Conservation (phyloP, 92 coral and sea anemone genomes). For the Siderastrea siderea region DNA sequence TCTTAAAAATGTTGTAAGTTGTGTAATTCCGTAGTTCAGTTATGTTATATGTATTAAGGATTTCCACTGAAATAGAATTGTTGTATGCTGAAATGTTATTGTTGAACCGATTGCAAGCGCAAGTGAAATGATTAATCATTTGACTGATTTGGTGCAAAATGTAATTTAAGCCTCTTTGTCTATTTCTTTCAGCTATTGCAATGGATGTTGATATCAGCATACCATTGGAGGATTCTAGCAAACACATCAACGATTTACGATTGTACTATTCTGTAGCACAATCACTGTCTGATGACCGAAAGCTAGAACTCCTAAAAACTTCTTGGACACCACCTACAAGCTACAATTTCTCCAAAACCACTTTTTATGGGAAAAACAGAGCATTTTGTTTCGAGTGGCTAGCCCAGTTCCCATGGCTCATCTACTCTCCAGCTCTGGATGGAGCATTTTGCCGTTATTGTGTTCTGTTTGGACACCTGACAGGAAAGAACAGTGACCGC, state of each 20-base stretch:
- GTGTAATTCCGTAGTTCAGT: conserved; percentile 46
- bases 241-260: conserved; percentile 57
- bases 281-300: conserved; percentile 52
- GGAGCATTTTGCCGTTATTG: conserved; percentile 62
- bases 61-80: conserved; percentile 56
- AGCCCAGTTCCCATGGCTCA: conserved; percentile 52
- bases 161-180: conserved; percentile 61
- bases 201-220: conserved; percentile 62
- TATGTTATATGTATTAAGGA: conserved; percentile 46
- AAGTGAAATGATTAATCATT: conserved; percentile 49
- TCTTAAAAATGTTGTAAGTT: conserved; percentile 52
- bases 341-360: conserved; percentile 60
- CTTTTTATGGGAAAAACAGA: conserved; percentile 52
- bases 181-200: conserved; percentile 64
- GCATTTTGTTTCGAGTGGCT: conserved; percentile 59
- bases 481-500: conserved; percentile 51
- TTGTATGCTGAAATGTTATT: conserved; percentile 41
- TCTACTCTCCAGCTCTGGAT: conserved; percentile 55
- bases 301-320: conserved; percentile 48
- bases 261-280: conserved; percentile 46
- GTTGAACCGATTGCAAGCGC: conserved; percentile 44
- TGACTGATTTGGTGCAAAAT: conserved; percentile 48
- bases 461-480: conserved; percentile 52
- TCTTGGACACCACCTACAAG: conserved; percentile 52
- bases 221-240: conserved; percentile 49